These are phyloP conservation scores for Trachelus tabidus DNA, from an alignment of 2,888 invertebrate species.

Conservation along the genomic window DNA sequence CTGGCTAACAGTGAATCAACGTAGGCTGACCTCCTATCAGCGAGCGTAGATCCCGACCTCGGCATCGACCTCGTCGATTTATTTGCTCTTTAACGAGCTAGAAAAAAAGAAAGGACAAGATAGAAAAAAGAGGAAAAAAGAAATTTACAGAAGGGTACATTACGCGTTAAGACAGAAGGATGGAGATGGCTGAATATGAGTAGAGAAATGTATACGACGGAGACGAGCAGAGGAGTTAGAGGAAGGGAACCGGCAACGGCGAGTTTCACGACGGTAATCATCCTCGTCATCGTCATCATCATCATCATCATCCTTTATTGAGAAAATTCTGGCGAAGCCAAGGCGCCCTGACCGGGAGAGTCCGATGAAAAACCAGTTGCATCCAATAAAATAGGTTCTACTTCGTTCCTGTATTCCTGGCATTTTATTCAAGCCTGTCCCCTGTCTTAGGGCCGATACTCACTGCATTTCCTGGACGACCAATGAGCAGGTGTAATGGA, in stretches of 20 bases:
- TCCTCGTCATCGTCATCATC: conserved; percentile 32
- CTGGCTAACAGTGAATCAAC: conserved; percentile 49
- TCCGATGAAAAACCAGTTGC: neutral
- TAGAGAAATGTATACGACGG: conserved; percentile 4
- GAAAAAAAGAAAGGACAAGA: conserved; percentile 29
- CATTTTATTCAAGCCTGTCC: neutral
- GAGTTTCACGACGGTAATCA: conserved; percentile 22
- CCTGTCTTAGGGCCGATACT: too few relatives aligned
- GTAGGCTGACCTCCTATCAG: conserved; percentile 50
- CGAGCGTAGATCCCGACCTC: conserved; percentile 43
- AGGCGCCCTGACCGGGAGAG: neutral
- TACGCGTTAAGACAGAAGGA: neutral
- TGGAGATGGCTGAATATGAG: neutral
- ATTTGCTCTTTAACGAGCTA: conserved; percentile 52
- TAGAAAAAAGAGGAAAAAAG: neutral
- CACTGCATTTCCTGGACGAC: too few relatives aligned
- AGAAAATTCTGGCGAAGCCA: neutral
- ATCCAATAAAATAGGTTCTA: neutral
- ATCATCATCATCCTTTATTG: conserved; percentile 27
- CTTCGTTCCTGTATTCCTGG: neutral
- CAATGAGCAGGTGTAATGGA: too few relatives aligned
- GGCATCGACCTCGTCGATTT: conserved; percentile 49
- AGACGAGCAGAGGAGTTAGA: conserved; percentile 12
- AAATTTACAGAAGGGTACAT: neutral
- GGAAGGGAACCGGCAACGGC: conserved; percentile 11